Evolutionary conservation across 2,113 vertebrate genomes (phyloP).

Genomic region (Odocoileus hemionus): DNA sequence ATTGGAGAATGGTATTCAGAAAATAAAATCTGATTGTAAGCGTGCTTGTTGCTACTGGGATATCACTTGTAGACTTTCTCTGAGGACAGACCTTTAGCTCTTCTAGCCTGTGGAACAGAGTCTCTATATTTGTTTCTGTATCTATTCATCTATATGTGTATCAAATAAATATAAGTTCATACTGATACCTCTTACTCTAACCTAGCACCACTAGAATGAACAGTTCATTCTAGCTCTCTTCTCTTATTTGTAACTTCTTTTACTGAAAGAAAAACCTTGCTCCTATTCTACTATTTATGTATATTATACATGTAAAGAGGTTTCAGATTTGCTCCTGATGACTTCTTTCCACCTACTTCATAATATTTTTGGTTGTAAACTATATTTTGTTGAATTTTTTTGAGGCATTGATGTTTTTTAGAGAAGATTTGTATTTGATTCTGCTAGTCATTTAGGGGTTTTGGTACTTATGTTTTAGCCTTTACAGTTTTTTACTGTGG

Average conservation of each 20-base stretch:
- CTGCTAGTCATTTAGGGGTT: background rate
- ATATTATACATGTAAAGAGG: background rate
- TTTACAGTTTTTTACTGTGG: background rate
- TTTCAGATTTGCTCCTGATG: background rate
- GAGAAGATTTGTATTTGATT: background rate
- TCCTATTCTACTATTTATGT: background rate
- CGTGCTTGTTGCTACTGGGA: background rate
- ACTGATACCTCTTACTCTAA: background rate
- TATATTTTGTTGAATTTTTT: background rate
- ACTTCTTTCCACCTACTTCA: background rate
- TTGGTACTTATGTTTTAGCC: background rate
- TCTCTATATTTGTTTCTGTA: background rate
- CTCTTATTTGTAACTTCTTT: conserved; percentile 29
- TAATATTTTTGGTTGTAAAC: conserved; percentile 1
- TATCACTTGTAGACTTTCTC: background rate
- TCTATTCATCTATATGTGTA: background rate
- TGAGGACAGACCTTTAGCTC: background rate
- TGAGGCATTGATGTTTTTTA: background rate
- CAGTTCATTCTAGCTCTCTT: background rate
- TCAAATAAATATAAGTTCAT: background rate
- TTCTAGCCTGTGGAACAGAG: background rate
- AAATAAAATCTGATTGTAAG: background rate
- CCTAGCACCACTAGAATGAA: background rate
- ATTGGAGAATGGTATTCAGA: background rate
- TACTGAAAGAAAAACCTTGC: background rate